phyloP scores from a whole-genome alignment of 2,113 vertebrate genomes.

The Odontesthes bonariensis region DNA sequence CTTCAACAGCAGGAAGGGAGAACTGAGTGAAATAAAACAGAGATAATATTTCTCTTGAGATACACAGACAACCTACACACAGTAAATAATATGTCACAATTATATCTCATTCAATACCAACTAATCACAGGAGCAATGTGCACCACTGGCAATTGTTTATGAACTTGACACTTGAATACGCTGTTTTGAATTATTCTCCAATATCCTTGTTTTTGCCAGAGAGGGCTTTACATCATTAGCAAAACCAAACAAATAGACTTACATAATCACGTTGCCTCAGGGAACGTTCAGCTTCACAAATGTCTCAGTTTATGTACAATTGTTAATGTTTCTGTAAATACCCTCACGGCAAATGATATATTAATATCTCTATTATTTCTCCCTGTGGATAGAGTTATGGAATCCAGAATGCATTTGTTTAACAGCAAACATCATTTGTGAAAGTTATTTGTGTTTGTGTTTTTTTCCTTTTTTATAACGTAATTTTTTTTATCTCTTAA shows the following conservation, averaged over 20 bases:
- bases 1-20: not conserved
- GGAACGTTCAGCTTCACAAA: constrained; percentile 38
- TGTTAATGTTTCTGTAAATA: constrained; percentile 49
- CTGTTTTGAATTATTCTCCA: constrained; percentile 56
- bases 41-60: not conserved
- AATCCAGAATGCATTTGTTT: not conserved
- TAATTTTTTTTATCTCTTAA: too few relatives aligned
- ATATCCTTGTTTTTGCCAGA: constrained; percentile 32
- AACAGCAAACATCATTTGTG: not conserved
- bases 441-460: not conserved
- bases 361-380: constrained; percentile 7
- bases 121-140: constrained; percentile 38
- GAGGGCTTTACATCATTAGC: constrained; percentile 63
- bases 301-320: constrained; percentile 44
- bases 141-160: constrained; percentile 30
- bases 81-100: constrained; percentile 1
- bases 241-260: constrained; percentile 60
- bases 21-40: not conserved
- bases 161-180: constrained; percentile 29
- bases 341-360: constrained; percentile 43
- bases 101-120: constrained; percentile 23
- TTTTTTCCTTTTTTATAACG: not conserved
- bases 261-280: constrained; percentile 38
- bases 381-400: not conserved
- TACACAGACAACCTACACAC: constrained; percentile 2